Base-by-base conservation (phyloP, 2,113 vertebrate species). In the Neogale vison region DNA sequence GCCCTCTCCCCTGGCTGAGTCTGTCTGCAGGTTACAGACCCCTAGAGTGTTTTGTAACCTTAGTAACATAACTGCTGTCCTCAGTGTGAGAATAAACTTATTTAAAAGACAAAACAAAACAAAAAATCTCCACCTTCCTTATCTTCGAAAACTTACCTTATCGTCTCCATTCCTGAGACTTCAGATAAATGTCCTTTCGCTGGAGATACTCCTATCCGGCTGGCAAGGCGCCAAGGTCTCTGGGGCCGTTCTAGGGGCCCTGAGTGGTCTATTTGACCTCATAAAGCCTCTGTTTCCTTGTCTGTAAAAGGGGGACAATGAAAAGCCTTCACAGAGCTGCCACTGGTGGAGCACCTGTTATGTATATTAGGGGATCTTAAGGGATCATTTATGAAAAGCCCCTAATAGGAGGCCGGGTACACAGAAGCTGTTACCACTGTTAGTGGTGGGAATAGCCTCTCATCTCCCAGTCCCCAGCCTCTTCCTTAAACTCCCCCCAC, bases 101-200 rank as follows among this genome's bases (percentile, higher is more conserved):
- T 57, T 85, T 87, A 93, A 93, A 96, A 69, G 26, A 36, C 36
- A 45, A 94, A 92, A 57, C 42, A 83, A 81, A 96, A 88, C 4
- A 67, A 90, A 94, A 88, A 31, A 20, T 36, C 76, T 77, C 18
- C 83, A 6, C 90, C 55, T 80, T 13, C 2, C 8, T 85, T 55
- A 61, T 94, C 34, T 97, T 87, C 88, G 82, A 90, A 88, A 61
- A 50, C 67, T 76, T 80, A 36, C 69, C 59, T 82, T 77, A n/a
- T 92, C 39, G 18, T 59, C 84, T 90, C 36, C 76, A 81, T 88
- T 89, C 84, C 90, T 77, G 34, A 76, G 34, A 79, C 67, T 55
- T 90, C 61, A 45, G 67, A 74, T 45, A 67, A 61, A 71, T 29
- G 11, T 55, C 36, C 47, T 74, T 77, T 87, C 74, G 74, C 65